Percentiles rank a stretch among this genome's conserved stretches.
These are phyloP conservation scores for Pristionchus japonicus DNA, from an alignment of 2,888 invertebrate species.

Conservation along the genomic window DNA sequence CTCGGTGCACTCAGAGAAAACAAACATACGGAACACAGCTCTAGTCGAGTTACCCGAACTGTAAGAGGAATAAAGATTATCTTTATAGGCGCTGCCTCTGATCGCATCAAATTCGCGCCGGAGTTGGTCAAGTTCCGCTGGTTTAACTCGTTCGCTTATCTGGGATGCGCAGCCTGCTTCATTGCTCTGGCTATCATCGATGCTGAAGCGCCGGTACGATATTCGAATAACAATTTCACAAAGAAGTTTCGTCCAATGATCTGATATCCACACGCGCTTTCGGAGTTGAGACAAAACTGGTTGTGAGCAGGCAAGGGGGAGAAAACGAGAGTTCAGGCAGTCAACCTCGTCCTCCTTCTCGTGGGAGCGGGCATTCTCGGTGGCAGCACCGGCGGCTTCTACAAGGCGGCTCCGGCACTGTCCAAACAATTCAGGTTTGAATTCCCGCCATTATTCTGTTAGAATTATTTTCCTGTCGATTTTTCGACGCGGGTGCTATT, in stretches of 20 bases:
- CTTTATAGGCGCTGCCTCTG: slow-evolving; percentile 51
- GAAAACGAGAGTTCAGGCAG: not conserved
- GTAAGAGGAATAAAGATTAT: too few relatives aligned
- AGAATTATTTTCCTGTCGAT: not conserved
- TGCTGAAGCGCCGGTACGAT: not conserved
- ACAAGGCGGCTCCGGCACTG: slow-evolving; percentile 71
- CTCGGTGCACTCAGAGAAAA: not conserved
- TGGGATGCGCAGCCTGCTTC: slow-evolving; percentile 58
- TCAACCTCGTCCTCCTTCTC: slow-evolving; percentile 61
- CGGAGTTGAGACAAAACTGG: too few relatives aligned
- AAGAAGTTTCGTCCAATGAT: too few relatives aligned
- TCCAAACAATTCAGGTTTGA: slow-evolving; percentile 69
- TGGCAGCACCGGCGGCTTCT: slow-evolving; percentile 72
- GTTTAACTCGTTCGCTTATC: slow-evolving; percentile 68
- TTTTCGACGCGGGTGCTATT: not conserved
- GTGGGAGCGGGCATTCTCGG: slow-evolving; percentile 62
- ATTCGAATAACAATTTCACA: not conserved
- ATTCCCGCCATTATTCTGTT: not conserved
- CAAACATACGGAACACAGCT: too few relatives aligned
- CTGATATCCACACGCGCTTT: too few relatives aligned
- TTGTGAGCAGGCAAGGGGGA: too few relatives aligned
- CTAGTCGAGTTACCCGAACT: too few relatives aligned
- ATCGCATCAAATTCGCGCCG: slow-evolving; percentile 56
- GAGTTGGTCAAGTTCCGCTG: slow-evolving; percentile 66
- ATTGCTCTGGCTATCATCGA: slow-evolving; percentile 56